phyloP scores from a whole-genome alignment of 2,888 invertebrate genomes.

The Erannis defoliaria region DNA sequence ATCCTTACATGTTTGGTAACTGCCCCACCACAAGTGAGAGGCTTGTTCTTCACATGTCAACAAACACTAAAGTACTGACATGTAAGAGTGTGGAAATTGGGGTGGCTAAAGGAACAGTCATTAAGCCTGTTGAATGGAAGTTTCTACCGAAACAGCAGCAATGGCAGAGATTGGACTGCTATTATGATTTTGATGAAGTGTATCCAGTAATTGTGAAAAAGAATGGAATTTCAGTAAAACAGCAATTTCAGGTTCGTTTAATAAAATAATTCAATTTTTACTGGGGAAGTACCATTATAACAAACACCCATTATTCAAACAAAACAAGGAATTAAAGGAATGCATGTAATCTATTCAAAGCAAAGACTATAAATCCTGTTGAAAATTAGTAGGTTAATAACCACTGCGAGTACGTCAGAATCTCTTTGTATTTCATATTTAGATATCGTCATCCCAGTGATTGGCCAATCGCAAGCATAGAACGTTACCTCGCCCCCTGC shows the following conservation, averaged over 20 bases:
- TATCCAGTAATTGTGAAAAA: constrained; percentile 89
- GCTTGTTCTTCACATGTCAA: constrained; percentile 88
- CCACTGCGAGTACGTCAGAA: no score
- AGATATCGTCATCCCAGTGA: no score
- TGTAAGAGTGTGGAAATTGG: constrained; percentile 89
- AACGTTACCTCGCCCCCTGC: no score
- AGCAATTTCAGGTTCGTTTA: constrained; percentile 88
- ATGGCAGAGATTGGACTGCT: constrained; percentile 92
- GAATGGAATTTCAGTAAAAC: constrained; percentile 88
- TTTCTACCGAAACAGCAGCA: constrained; percentile 89
- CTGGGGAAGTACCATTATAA: no score
- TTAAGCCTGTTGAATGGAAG: constrained; percentile 92
- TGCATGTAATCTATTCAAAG: no score
- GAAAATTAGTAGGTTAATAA: no score
- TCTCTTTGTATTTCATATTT: no score
- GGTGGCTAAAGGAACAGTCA: constrained; percentile 71
- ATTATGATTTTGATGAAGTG: constrained; percentile 91
- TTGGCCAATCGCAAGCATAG: no score
- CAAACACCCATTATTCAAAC: no score
- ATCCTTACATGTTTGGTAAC: constrained; percentile 88
- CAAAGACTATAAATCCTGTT: no score
- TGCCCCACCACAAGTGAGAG: constrained; percentile 85
- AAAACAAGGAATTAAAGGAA: no score
- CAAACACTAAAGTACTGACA: constrained; percentile 82
- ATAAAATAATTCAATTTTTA: not conserved